Evolutionary conservation across 1,140 invertebrate species (phyloP), one percentile per base, ranked within the genome.

Genomic region (Ostrea denselamellosa): DNA sequence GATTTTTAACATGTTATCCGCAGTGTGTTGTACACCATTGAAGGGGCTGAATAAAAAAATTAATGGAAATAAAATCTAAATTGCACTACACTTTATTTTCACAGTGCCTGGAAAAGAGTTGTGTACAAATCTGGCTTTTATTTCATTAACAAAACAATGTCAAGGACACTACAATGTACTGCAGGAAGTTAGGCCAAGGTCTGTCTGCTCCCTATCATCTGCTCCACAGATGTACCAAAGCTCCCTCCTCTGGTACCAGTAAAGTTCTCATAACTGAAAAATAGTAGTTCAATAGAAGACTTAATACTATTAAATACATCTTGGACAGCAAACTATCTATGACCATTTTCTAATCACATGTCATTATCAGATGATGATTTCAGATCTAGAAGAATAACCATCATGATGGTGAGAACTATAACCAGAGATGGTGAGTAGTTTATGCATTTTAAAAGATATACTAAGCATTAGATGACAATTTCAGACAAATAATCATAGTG

Each of bases 221-320:
- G 68, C 17, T 68, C 52, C 12, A 71, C 85, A 25, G 65, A 87
- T 8, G 88, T 82, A 10, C 68, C 87, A 85, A 92, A 90, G 58
- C 90, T 89, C 22, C 92, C 91, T 44, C 89, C 89, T 52, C 89
- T 86, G 51, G 89, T 89, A 9, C 86, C 83, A 3, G 88, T 86
- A 87, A 92, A 92, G 71, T 90, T 91, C 19, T 90, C 88, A 83
- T 92, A 92, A 68, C 91, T 92, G 90, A 86, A 90, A 88, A 44
- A 54, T 2, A 62, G 14, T 62, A 19, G 56, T 17, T 0, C n/a
- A 62, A 19, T 62, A 44, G 5, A 44, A 44, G 34, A 44, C 34
- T 44, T 44, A 44, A 44, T 44, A 44, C 34, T 44, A 44, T 44
- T 44, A 44, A 44, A 44, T 44, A 44, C 34, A 44, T 44, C n/a